Conservation (phyloP, 2,113 vertebrate genomes). For the Ahaetulla prasina region DNA sequence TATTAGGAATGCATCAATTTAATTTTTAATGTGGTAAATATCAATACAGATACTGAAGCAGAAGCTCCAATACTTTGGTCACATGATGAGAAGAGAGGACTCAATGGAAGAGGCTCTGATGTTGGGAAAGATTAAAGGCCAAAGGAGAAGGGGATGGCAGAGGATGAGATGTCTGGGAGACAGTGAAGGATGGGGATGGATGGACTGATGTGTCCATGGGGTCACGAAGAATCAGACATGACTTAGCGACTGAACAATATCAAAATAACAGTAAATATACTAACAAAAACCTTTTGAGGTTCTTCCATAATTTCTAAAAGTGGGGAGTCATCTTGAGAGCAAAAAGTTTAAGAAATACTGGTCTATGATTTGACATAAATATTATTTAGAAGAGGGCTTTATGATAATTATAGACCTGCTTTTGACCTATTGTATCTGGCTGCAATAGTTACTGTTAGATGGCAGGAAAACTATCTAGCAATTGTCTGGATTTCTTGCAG, state of each 20-base stretch:
- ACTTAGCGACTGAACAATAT: background rate
- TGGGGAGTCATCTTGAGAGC: background rate
- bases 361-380: background rate
- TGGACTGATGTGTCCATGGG: background rate
- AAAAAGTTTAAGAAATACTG: background rate
- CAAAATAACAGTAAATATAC: background rate
- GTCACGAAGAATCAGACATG: background rate
- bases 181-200: background rate
- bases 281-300: background rate
- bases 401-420: background rate
- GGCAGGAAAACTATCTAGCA: background rate
- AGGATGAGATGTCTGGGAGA: background rate
- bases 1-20: background rate
- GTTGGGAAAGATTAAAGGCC: background rate
- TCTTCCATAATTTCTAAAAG: background rate
- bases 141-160: background rate
- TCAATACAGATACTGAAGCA: background rate
- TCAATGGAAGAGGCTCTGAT: background rate
- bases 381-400: background rate
- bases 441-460: background rate
- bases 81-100: background rate
- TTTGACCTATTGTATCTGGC: background rate
- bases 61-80: background rate
- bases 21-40: background rate
- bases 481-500: background rate